A percentile compares a stretch with the other conserved stretches of the same genome.
Evolutionary conservation across 2,888 invertebrate genomes (phyloP).

Genomic region (Aleiodes leptofemur): DNA sequence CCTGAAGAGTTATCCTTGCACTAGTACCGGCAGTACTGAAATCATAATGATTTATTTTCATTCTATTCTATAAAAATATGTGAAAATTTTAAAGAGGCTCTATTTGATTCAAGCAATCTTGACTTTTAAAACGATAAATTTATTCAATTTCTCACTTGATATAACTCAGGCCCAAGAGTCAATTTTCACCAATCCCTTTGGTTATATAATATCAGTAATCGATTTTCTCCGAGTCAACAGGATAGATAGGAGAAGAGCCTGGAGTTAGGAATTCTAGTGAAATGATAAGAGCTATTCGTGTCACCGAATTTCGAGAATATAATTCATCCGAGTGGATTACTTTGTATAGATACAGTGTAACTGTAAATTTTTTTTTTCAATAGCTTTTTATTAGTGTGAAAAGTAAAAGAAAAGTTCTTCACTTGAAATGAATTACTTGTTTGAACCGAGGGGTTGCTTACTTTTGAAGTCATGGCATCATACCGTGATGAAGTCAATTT

Average conservation of each 20-base stretch:
- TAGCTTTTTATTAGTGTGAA: too few relatives aligned
- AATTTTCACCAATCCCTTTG: constrained; percentile 18
- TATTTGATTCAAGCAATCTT: background rate
- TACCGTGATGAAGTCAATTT: too few relatives aligned
- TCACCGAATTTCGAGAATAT: constrained; percentile 24
- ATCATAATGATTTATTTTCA: background rate
- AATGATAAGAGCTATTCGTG: background rate
- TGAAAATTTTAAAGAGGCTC: background rate
- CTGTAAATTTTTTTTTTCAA: too few relatives aligned
- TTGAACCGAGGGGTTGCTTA: too few relatives aligned
- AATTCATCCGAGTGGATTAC: background rate
- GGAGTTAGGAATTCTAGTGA: too few relatives aligned
- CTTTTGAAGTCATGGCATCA: too few relatives aligned
- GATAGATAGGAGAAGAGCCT: background rate
- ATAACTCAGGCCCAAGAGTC: constrained; percentile 15
- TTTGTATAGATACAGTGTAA: too few relatives aligned
- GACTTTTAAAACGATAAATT: background rate
- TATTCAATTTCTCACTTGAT: constrained; percentile 21
- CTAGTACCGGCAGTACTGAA: constrained; percentile 58
- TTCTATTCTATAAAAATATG: background rate
- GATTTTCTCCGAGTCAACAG: constrained; percentile 28
- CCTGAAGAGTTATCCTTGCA: constrained; percentile 69
- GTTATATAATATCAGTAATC: constrained; percentile 29
- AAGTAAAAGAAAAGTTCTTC: too few relatives aligned
- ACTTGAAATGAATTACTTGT: too few relatives aligned